Percentiles rank a stretch among this genome's conserved stretches.
These are phyloP conservation scores for Silvanus unidentatus DNA, from an alignment of 2,888 invertebrate genomes.

Conservation along the genomic window DNA sequence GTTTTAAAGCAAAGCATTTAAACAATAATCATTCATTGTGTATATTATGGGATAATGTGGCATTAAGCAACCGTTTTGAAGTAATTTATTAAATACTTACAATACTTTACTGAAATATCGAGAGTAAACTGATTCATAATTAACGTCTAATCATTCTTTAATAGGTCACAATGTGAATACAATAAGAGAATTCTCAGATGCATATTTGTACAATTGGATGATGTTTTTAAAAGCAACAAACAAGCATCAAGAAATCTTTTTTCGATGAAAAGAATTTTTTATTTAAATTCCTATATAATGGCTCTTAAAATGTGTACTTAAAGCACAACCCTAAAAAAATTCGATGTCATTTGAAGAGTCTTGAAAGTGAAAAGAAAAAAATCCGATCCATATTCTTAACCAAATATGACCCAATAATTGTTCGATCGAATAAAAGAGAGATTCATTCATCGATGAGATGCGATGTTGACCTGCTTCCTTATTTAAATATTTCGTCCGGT, in stretches of 20 bases:
- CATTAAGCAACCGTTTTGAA: too few species aligned
- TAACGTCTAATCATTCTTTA: too few species aligned
- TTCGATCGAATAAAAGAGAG: not conserved
- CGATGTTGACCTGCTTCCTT: conserved; percentile 1
- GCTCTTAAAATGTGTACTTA: conserved; percentile 3
- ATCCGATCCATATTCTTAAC: conserved; percentile 1
- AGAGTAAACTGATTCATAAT: too few species aligned
- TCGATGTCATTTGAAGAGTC: conserved; percentile 1
- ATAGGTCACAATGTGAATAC: too few species aligned
- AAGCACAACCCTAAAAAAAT: not conserved
- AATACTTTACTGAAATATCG: too few species aligned
- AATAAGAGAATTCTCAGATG: too few species aligned
- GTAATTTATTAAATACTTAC: too few species aligned
- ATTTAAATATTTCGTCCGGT: not conserved
- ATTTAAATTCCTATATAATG: not conserved
- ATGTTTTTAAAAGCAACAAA: too few species aligned
- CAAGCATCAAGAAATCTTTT: too few species aligned
- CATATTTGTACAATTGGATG: too few species aligned
- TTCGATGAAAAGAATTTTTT: too few species aligned
- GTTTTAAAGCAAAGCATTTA: conserved; percentile 22
- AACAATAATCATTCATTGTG: conserved; percentile 16
- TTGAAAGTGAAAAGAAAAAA: not conserved
- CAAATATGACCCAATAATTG: conserved; percentile 1
- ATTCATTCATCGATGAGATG: not conserved
- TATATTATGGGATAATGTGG: conserved; percentile 16